A percentile compares a stretch with the other conserved stretches of the same genome.
Evolutionary conservation across 2,113 vertebrate genomes (phyloP).

Genomic region (Dipodomys stephensi): DNA sequence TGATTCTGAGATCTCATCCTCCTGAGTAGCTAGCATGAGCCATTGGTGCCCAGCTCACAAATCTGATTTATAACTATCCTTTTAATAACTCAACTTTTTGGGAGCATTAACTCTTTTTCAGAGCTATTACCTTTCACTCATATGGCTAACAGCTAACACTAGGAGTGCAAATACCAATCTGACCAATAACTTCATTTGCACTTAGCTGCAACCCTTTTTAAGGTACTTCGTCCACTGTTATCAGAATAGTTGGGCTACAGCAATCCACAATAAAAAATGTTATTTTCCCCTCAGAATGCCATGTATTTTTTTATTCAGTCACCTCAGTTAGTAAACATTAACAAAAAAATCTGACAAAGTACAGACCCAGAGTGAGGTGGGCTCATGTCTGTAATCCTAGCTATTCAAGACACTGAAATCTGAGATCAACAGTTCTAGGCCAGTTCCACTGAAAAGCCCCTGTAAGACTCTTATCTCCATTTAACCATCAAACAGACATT

Average conservation of each 20-base stretch:
- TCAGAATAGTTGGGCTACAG: neutral
- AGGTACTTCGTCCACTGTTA: neutral
- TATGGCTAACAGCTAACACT: neutral
- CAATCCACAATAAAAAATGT: conserved; percentile 4
- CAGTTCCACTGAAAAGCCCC: no score
- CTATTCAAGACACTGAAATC: no score
- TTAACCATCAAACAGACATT: no score
- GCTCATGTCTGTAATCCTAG: no score
- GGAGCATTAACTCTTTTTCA: neutral
- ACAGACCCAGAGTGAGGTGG: neutral
- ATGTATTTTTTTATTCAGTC: neutral
- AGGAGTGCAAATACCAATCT: conserved; percentile 3
- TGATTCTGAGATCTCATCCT: no score
- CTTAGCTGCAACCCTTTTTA: neutral
- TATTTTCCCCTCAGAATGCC: conserved; percentile 1
- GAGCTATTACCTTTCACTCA: neutral
- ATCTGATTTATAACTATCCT: neutral
- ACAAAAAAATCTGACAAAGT: neutral
- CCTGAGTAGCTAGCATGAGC: no score
- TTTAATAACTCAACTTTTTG: neutral
- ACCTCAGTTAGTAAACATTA: neutral
- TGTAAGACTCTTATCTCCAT: no score
- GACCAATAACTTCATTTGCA: conserved; percentile 3
- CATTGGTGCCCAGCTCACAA: neutral
- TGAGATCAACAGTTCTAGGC: no score